Evolutionary conservation across 2,888 invertebrate genomes (phyloP).

Genomic region (Danaus chrysippus): DNA sequence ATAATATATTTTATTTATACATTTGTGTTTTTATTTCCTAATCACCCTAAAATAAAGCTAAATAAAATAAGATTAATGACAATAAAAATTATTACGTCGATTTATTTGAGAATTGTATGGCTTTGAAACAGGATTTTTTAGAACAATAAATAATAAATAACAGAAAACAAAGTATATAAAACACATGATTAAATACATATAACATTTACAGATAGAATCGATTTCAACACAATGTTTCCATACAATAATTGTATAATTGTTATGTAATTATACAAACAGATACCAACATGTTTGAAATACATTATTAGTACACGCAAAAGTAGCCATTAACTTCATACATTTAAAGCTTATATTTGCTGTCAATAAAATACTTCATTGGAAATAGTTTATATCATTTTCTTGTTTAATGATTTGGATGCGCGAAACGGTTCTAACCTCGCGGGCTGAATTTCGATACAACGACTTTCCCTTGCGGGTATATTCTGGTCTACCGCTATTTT

Average conservation of each 20-base stretch:
- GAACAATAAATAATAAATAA: background rate
- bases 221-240: constrained; percentile 34
- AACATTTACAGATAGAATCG: constrained; percentile 11
- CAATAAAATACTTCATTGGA: background rate
- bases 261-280: constrained; percentile 32
- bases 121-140: constrained; percentile 9
- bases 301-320: constrained; percentile 7
- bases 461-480: constrained; percentile 57
- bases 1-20: constrained; percentile 67
- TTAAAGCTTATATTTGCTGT: constrained; percentile 15
- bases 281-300: constrained; percentile 6
- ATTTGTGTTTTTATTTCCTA: constrained; percentile 33
- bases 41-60: background rate
- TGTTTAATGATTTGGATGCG: constrained; percentile 48
- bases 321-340: background rate
- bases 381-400: constrained; percentile 27
- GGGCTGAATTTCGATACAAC: constrained; percentile 58
- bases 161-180: background rate
- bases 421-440: constrained; percentile 40
- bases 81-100: background rate
- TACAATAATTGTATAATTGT: constrained; percentile 34
- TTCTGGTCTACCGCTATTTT: constrained; percentile 43
- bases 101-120: constrained; percentile 8
- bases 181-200: constrained; percentile 5
- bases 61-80: too few species aligned